These are phyloP conservation scores for Drosophila ironensis DNA, from an alignment of 1,140 invertebrate species.

Conservation along the genomic window DNA sequence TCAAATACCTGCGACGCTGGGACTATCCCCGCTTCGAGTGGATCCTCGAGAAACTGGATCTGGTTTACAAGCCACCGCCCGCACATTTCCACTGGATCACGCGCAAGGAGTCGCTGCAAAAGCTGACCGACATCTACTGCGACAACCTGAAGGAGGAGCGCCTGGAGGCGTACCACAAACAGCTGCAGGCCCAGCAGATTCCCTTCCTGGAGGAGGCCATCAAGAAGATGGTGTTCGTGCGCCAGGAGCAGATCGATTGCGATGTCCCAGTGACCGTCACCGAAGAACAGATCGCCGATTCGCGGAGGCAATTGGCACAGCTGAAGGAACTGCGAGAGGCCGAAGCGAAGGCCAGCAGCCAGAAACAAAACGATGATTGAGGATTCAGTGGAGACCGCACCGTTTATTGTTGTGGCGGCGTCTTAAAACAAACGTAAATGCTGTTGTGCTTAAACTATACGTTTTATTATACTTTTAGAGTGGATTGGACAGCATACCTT, in stretches of 20 bases:
- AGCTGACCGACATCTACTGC: constrained; percentile 86
- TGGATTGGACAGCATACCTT: constrained; percentile 32
- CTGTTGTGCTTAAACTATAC: constrained; percentile 56
- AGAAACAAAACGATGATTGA: constrained; percentile 51
- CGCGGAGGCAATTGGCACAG: constrained; percentile 83
- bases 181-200: constrained; percentile 87
- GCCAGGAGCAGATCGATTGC: constrained; percentile 87
- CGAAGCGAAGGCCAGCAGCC: constrained; percentile 23
- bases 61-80: constrained; percentile 88
- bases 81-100: constrained; percentile 84
- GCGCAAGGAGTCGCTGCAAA: constrained; percentile 86
- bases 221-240: constrained; percentile 86
- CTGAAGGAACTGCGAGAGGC: constrained; percentile 60
- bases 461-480: constrained; percentile 55
- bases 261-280: constrained; percentile 85
- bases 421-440: constrained; percentile 44
- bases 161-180: constrained; percentile 85
- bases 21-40: constrained; percentile 94
- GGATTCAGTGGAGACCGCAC: constrained; percentile 49
- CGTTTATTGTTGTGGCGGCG: neutral
- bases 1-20: constrained; percentile 86
- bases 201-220: constrained; percentile 86
- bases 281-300: constrained; percentile 86
- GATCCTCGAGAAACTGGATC: constrained; percentile 90
- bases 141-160: constrained; percentile 86